These are phyloP conservation scores for Pseudopleuronectes americanus DNA, from an alignment of 2,797 vertebrate genomes.

Conservation along the genomic window DNA sequence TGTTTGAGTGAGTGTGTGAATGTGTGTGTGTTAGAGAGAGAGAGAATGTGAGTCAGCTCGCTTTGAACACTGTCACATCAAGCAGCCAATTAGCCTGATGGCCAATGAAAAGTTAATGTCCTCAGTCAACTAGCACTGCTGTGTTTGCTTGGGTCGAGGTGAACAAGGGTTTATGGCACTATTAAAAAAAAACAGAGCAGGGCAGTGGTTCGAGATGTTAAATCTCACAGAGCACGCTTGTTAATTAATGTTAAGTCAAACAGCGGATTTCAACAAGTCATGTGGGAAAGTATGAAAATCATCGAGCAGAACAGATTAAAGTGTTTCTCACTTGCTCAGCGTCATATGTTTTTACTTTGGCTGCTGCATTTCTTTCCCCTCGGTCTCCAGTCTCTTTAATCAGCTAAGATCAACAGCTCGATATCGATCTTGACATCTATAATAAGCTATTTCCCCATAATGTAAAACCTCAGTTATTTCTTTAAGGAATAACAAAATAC, in stretches of 20 bases:
- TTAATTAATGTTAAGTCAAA: conserved; percentile 28
- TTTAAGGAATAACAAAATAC: no score
- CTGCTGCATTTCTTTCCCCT: no score
- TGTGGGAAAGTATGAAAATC: not conserved
- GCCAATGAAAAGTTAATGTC: conserved; percentile 66
- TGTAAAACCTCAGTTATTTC: no score
- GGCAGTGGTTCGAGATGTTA: conserved; percentile 33
- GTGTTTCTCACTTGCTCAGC: no score
- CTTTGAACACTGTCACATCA: conserved; percentile 58
- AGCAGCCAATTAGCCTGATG: conserved; percentile 67
- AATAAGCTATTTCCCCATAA: no score
- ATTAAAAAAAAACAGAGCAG: conserved; percentile 26
- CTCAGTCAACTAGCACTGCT: conserved; percentile 19
- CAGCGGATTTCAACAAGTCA: not conserved
- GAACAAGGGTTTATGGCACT: conserved; percentile 21
- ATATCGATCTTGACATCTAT: no score
- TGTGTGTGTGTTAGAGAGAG: not conserved
- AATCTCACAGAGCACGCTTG: conserved; percentile 13
- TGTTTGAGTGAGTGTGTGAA: not conserved
- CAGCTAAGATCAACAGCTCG: no score
- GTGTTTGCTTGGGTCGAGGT: conserved; percentile 23
- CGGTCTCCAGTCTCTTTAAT: no score
- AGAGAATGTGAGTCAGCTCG: conserved; percentile 30
- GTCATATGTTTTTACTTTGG: no score
- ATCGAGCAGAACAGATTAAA: no score